Percentiles rank a stretch among this genome's conserved stretches.
Evolutionary conservation across 2,113 vertebrate genomes (phyloP).

Genomic region (Penelope pileata): DNA sequence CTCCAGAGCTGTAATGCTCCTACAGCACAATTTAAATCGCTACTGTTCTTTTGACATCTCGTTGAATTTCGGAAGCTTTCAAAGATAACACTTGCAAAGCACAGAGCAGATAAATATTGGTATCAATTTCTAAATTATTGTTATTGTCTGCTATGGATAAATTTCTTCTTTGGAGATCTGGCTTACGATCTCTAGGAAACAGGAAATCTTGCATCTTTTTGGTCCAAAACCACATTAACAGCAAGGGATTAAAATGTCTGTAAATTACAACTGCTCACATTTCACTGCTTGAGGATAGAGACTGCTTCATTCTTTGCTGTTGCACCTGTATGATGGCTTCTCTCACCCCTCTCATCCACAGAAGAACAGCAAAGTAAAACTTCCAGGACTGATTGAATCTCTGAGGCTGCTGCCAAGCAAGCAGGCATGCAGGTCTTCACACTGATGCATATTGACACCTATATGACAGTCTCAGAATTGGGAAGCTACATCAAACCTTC

Average conservation of each 20-base stretch:
- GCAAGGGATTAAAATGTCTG: neutral
- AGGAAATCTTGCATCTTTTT: neutral
- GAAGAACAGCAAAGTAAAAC: neutral
- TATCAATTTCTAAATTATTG: neutral
- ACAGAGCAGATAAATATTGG: neutral
- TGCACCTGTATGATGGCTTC: neutral
- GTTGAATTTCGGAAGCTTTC: neutral
- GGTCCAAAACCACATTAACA: neutral
- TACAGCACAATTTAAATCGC: neutral
- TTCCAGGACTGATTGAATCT: neutral
- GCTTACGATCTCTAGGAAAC: neutral
- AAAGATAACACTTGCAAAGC: neutral
- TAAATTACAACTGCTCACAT: neutral
- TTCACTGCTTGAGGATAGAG: neutral
- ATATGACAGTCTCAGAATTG: neutral
- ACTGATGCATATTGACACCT: neutral
- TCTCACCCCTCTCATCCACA: neutral
- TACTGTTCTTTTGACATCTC: neutral
- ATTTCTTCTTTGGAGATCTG: neutral
- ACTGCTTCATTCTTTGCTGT: neutral
- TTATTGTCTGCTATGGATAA: neutral
- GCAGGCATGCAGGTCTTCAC: neutral
- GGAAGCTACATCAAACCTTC: neutral
- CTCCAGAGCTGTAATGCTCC: neutral
- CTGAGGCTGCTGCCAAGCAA: rapidly evolving